Percentiles rank a stretch among this genome's conserved stretches.
phyloP scores from a whole-genome alignment of 2,797 vertebrate genomes.

The Peromyscus attwateri region DNA sequence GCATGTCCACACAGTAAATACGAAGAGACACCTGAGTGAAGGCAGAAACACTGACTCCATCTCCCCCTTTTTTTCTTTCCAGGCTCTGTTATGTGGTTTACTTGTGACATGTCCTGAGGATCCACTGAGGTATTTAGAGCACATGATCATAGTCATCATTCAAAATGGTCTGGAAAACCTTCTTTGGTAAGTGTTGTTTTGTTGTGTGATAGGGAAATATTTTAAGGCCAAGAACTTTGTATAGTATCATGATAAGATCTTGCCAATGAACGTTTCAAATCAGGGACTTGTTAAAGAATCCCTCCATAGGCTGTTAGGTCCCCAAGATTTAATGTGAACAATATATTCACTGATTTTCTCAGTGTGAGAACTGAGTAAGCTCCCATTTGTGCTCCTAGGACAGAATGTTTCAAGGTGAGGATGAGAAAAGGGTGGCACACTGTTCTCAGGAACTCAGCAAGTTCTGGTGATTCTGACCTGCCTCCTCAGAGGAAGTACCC shows the following conservation, averaged over 20 bases:
- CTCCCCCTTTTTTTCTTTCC: conserved; percentile 64
- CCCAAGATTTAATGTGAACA: not conserved
- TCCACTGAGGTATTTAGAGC: conserved; percentile 89
- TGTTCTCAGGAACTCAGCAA: not conserved
- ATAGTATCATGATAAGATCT: not conserved
- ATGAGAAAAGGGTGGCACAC: not conserved
- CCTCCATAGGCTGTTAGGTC: not conserved
- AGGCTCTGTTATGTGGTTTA: conserved; percentile 89
- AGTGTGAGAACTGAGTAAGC: not conserved
- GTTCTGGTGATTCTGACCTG: not conserved
- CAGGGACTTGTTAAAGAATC: conserved; percentile 13
- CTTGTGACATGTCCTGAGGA: conserved; percentile 88
- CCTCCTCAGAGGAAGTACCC: not conserved
- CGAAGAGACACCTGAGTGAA: not conserved
- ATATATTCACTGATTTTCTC: conserved; percentile 6
- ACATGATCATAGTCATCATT: conserved; percentile 88
- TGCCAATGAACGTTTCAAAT: conserved; percentile 12
- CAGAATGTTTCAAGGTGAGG: not conserved
- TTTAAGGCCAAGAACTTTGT: conserved; percentile 34
- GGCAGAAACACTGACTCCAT: not conserved
- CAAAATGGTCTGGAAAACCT: conserved; percentile 85
- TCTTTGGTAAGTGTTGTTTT: conserved; percentile 86
- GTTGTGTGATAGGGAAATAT: conserved; percentile 17
- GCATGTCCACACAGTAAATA: not conserved
- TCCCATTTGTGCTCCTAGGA: not conserved